Conservation (phyloP, 2,797 vertebrate species). For the Tenualosa thibaudeaui region DNA sequence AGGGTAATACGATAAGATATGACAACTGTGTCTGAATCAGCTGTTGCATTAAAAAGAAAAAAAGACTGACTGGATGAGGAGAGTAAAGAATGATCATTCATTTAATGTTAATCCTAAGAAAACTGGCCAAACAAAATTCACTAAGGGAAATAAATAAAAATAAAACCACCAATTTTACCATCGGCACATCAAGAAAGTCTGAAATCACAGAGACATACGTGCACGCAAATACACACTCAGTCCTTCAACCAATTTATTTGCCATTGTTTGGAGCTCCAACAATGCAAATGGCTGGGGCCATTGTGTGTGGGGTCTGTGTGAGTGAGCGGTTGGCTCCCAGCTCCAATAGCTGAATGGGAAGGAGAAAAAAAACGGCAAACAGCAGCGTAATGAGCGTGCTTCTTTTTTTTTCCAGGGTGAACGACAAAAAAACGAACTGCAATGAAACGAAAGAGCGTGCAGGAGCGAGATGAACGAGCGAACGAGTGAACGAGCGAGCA, state of each 20-base stretch:
- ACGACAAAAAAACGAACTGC: constrained; percentile 31
- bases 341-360: neutral
- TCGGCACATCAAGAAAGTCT: neutral
- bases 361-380: neutral
- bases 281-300: neutral
- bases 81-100: neutral
- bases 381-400: constrained; percentile 21
- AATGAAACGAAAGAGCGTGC: constrained; percentile 65
- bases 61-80: no score
- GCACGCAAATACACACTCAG: neutral
- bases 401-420: constrained; percentile 24
- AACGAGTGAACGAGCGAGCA: constrained; percentile 36
- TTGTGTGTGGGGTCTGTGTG: constrained; percentile 14
- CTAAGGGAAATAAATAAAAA: neutral
- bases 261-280: neutral
- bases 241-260: neutral
- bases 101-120: neutral
- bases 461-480: constrained; percentile 33
- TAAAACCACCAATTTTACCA: neutral
- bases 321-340: neutral
- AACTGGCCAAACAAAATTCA: neutral
- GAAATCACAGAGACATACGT: neutral
- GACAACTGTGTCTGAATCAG: neutral
- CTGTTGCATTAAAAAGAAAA: neutral
- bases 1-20: neutral